These are phyloP conservation scores for Spilosoma lubricipeda DNA, from an alignment of 2,888 invertebrate genomes.

Conservation along the genomic window DNA sequence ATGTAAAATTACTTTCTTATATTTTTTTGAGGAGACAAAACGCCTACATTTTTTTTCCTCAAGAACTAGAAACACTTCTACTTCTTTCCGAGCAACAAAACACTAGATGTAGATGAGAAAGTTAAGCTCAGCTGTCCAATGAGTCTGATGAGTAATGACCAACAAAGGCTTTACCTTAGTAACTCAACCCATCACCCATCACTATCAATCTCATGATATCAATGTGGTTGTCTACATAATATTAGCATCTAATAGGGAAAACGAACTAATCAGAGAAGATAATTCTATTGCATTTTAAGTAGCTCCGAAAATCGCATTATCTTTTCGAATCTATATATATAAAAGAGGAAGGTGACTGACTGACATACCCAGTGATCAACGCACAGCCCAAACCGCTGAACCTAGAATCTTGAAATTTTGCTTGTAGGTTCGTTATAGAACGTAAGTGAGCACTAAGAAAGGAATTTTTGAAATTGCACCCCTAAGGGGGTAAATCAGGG, in stretches of 20 bases:
- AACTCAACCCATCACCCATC: background rate
- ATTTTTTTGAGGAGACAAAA: slow-evolving; percentile 1
- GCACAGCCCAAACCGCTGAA: too few species aligned
- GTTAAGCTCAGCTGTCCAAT: background rate
- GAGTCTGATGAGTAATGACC: background rate
- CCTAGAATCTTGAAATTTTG: too few species aligned
- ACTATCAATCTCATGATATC: background rate
- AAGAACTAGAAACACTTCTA: too few species aligned
- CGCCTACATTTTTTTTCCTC: too few species aligned
- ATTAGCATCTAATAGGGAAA: background rate
- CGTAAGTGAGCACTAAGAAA: too few species aligned
- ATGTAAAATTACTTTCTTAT: background rate
- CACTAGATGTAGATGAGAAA: slow-evolving; percentile 11
- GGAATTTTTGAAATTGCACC: too few species aligned
- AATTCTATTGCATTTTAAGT: background rate
- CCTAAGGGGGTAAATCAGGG: too few species aligned
- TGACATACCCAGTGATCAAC: too few species aligned
- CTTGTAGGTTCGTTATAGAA: too few species aligned
- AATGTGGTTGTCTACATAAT: background rate
- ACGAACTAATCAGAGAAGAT: background rate
- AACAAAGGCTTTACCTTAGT: background rate
- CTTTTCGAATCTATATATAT: background rate
- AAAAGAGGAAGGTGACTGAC: too few species aligned
- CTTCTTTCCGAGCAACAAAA: background rate
- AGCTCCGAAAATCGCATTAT: background rate